Base-by-base conservation (phyloP, 1,140 invertebrate species). In the Apis florea region DNA sequence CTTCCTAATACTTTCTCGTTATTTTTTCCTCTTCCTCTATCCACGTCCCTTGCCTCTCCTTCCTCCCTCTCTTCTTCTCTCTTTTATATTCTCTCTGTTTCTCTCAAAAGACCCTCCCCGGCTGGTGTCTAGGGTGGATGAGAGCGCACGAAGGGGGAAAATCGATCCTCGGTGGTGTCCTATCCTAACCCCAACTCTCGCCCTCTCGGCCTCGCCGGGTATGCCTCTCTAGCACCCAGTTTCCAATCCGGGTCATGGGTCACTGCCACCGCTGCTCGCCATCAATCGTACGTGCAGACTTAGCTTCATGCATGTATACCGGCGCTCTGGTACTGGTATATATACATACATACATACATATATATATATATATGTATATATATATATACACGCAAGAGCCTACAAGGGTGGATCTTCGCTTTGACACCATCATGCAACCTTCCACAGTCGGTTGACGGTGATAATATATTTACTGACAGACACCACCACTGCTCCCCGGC, bases 241-340 rank as follows among this genome's bases (percentile, higher is more conserved):
- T 89, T 88, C 85, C 89, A 88, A 92, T 92, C 90, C 91, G 91
- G 91, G 92, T 93, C 92, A 92, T 93, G 91, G 91, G 92, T 93
- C 92, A 93, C 92, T 92, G 91, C 91, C 92, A 93, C 89, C 89
- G 86, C 80, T 82, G 87, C 84, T 76, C 85, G 83, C 88, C 87
- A 90, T 90, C 91, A 91, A 91, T 91, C 88, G 89, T 91, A 83
- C 80, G 82, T 80, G 64, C 88, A 78, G 68, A 71, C 82, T 85
- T 83, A 61, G 63, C 66, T 53, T 56, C 76, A 51, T 71, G 51
- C 49, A 11, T 64, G 53, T 59, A 31, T 73, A 56, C 47, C n/a
- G 12, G 8, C 1, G 6, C 3, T 21, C 59, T 56, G 31, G 47
- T 74, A n/a, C 68, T 83, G 63, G 66, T 74, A 72, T 72, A 24